These are phyloP conservation scores for Pteria penguin DNA, from an alignment of 2,888 invertebrate genomes.

Conservation along the genomic window DNA sequence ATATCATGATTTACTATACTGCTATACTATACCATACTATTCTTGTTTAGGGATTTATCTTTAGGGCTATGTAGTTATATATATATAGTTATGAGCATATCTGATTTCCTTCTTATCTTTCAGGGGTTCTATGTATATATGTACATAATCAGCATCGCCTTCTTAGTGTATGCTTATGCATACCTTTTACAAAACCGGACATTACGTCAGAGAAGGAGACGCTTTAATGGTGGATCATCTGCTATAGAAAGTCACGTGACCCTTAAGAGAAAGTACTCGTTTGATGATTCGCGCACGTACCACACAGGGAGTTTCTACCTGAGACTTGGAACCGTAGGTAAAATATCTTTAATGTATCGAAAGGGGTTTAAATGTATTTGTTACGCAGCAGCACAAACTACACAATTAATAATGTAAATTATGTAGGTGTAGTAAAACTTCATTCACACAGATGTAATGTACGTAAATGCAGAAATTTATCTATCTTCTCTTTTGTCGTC, in stretches of 20 bases:
- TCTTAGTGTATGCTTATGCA: constrained; percentile 75
- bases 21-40: too few species aligned
- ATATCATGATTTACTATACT: too few species aligned
- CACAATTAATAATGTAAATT: not conserved
- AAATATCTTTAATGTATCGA: not conserved
- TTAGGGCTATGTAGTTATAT: too few species aligned
- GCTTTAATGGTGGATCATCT: constrained; percentile 41
- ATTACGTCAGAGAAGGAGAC: constrained; percentile 39
- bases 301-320: constrained; percentile 78
- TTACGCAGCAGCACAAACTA: not conserved
- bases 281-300: constrained; percentile 47
- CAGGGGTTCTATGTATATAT: constrained; percentile 78
- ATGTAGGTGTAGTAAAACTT: not conserved
- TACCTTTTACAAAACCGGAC: constrained; percentile 82
- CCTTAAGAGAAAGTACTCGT: constrained; percentile 66
- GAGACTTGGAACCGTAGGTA: constrained; percentile 73
- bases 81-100: too few species aligned
- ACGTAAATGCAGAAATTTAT: too few species aligned
- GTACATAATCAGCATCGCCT: constrained; percentile 69
- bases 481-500: too few species aligned
- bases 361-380: not conserved
- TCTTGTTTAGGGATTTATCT: too few species aligned
- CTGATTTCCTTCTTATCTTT: constrained; percentile 78
- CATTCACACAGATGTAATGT: not conserved
- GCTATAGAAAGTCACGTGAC: constrained; percentile 34